Evolutionary conservation across 2,113 vertebrate species (phyloP), one percentile per base, ranked within the genome.

Genomic region (Crotalus helleri): DNA sequence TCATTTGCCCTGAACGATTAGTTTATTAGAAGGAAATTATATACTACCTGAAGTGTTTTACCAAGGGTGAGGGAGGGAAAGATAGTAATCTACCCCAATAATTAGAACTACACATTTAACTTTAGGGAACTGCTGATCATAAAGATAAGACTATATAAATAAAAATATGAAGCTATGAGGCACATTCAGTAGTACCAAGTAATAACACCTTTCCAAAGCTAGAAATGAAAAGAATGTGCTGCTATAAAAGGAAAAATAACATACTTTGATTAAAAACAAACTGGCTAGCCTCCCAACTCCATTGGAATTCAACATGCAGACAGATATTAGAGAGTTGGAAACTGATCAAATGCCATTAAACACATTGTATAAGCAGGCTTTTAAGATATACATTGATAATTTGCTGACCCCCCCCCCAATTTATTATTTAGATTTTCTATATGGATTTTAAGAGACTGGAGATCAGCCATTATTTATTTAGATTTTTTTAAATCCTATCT

Each of bases 1-100:
- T 57, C 15, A 94, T 55, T 92, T 96, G 90, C 92, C 92, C 86
- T 86, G 53, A 58, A 91, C 86, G 46, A 54, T 90, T 92, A 92
- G 69, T 51, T 92, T 86, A 89, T 92, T 86, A 12, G 91, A 90
- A 33, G 49, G 74, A 95, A 89, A 92, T 81, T 59, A 58, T 3
- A 92, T 87, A 91, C 85, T 87, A 88, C 85, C 15, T 58, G 61
- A 91, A 88, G 13, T n/a, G 57, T 87, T 69, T 33, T 58, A 59
- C 4, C 17, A 21, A 51, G 2, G 11, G 2, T 10, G 5, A 1
- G 12, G 49, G 0, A 85, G 7, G 26, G 23, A 64, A 88, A 91
- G 53, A 59, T 44, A 91, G 57, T 29, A 91, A 93, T 0, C 11
- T 3, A 93, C 49, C 93, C 6, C 85, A 0, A 85, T 57, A 93